These are phyloP conservation scores for Actinostola sp. DNA, from an alignment of 92 coral and sea anemone genomes.

Conservation along the genomic window DNA sequence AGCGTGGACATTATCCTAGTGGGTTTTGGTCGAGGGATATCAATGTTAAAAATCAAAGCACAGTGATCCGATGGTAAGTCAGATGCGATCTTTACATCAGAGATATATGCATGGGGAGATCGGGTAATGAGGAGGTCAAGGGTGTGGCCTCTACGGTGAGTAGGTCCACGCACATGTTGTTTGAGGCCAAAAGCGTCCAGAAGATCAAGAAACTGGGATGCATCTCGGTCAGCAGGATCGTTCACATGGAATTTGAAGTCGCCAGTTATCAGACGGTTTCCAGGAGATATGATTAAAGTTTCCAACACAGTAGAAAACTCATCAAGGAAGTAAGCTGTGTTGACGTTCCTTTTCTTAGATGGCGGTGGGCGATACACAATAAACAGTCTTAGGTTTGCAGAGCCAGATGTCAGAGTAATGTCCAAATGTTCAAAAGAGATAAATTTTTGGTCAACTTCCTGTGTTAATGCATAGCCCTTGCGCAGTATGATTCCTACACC, in stretches of 20 bases:
- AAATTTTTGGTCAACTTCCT: too few species aligned
- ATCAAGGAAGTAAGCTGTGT: too few species aligned
- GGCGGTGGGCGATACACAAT: too few species aligned
- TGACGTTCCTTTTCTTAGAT: too few species aligned
- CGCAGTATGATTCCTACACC: too few species aligned
- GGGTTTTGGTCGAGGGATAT: conserved; percentile 26
- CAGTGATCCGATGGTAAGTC: not conserved
- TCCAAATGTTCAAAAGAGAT: too few species aligned
- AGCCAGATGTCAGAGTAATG: too few species aligned
- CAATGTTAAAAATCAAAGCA: not conserved
- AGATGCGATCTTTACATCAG: not conserved
- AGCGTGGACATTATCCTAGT: conserved; percentile 19
- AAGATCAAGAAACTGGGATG: conserved; percentile 22
- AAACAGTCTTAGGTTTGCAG: too few species aligned
- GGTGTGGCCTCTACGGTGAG: conserved; percentile 16
- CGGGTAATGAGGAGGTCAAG: conserved; percentile 28
- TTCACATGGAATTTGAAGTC: conserved; percentile 23
- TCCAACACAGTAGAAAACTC: too few species aligned
- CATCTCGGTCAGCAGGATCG: conserved; percentile 16
- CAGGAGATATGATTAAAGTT: too few species aligned
- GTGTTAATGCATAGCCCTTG: too few species aligned
- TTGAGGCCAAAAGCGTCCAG: conserved; percentile 25
- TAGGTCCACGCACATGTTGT: conserved; percentile 39
- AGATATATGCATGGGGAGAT: not conserved
- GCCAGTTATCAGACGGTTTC: too few species aligned